These are phyloP conservation scores for Acomys russatus DNA, from an alignment of 2,797 vertebrate genomes.

Conservation along the genomic window DNA sequence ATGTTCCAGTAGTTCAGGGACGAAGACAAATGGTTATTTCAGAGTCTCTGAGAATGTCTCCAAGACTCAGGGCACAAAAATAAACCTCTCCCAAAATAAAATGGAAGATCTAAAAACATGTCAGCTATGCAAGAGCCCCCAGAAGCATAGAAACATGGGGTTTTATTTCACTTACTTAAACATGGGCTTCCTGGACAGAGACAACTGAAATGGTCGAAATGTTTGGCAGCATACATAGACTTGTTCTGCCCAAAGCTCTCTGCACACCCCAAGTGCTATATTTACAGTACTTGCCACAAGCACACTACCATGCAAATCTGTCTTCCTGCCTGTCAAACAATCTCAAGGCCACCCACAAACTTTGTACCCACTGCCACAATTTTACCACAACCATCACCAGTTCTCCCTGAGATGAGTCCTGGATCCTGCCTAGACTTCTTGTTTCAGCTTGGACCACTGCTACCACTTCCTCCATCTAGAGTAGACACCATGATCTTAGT, in stretches of 20 bases:
- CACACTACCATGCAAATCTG: neutral
- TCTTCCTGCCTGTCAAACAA: neutral
- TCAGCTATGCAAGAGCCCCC: neutral
- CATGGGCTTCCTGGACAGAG: neutral
- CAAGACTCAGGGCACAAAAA: neutral
- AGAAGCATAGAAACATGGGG: neutral
- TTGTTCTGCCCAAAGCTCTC: neutral
- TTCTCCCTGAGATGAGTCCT: neutral
- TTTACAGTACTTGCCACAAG: neutral
- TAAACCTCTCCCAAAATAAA: neutral
- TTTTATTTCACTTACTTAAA: neutral
- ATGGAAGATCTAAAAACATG: neutral
- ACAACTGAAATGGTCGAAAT: neutral
- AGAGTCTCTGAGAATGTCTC: neutral
- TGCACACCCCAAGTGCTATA: too few relatives aligned
- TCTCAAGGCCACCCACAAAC: neutral
- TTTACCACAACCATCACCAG: fast-evolving
- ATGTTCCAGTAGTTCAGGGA: conserved; percentile 34
- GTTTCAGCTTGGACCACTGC: neutral
- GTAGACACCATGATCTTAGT: neutral
- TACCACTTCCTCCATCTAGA: neutral
- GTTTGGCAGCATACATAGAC: neutral
- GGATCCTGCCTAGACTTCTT: neutral
- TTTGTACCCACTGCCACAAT: neutral
- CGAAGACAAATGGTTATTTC: neutral